Base-by-base conservation (phyloP, 2,888 invertebrate species). In the Invenusta paracnida region DNA sequence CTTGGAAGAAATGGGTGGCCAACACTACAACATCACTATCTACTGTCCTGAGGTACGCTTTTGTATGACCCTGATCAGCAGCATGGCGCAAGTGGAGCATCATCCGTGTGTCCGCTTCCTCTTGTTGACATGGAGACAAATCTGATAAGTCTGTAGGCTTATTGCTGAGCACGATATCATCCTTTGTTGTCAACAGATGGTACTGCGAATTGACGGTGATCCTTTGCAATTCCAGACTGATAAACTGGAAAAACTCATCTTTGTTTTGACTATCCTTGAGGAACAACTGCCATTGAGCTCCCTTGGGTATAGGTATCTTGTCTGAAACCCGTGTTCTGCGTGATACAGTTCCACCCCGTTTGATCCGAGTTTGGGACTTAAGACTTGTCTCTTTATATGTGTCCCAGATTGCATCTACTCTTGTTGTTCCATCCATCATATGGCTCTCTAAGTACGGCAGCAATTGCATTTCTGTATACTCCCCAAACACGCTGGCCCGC, bases 401-500 rank as follows among this genome's bases (percentile, higher is more conserved):
- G 79, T 79, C 79, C 79, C 79, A 79, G 79, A 79, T 79, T n/a
- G 79, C 79, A 79, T 79, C 79, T 79, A 79, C 79, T 79, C 79
- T 79, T 27, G 79, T 79, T 79, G n/a, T 27, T 79, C 27, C 27
- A 23, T 79, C 79, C 79, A 25, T 79, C 79, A 25, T 79, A 79
- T 79, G 79, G 79, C 79, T 79, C 27, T 82, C 30, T 82, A 79
- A 79, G 79, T 79, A 79, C 28, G 79, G 79, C 79, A 79, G 79
- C 28, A 82, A 82, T 30, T 82, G 82, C 82, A 82, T 82, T 82
- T 82, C 82, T 30, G 82, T 82, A 29, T 27, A 82, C 82, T 82
- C 82, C 82, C 82, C 82, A 82, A 82, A 82, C 82, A 82, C 82
- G 30, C 82, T 82, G 82, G 82, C 82, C 29, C 82, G 82, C 82